phyloP scores from a whole-genome alignment of 2,888 invertebrate genomes.

The Phaedon cochleariae region DNA sequence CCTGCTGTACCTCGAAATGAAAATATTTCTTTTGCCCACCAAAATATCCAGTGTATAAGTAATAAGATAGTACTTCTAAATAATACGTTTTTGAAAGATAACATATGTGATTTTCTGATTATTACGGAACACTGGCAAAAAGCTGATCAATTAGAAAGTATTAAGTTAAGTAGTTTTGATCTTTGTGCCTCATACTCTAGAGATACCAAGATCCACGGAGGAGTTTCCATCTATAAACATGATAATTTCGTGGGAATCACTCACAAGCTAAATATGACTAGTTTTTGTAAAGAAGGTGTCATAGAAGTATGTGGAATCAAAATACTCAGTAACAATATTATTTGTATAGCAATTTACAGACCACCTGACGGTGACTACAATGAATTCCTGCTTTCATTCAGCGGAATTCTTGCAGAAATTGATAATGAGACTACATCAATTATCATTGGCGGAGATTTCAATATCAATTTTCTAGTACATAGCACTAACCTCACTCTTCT shows the following conservation, averaged over 20 bases:
- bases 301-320: slow-evolving; percentile 1
- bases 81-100: not conserved
- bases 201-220: slow-evolving; percentile 2
- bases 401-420: not conserved
- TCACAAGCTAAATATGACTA: not conserved
- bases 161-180: not conserved
- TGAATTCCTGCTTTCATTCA: slow-evolving; percentile 5
- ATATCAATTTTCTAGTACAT: slow-evolving; percentile 11
- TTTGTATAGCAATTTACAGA: slow-evolving; percentile 10
- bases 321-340: not conserved
- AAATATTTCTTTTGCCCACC: slow-evolving; percentile 1
- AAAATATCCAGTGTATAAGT: slow-evolving; percentile 4
- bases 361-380: slow-evolving; percentile 7
- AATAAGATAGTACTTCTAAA: slow-evolving; percentile 6
- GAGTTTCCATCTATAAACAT: slow-evolving; percentile 8
- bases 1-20: slow-evolving; percentile 1
- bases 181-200: not conserved
- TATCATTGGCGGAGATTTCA: slow-evolving; percentile 18
- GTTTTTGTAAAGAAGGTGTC: slow-evolving; percentile 7
- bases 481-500: slow-evolving; percentile 8
- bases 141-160: slow-evolving; percentile 10
- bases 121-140: slow-evolving; percentile 8
- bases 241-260: slow-evolving; percentile 2
- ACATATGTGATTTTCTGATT: not conserved
- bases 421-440: not conserved